Percentiles rank a stretch among this genome's conserved stretches.
phyloP scores from a whole-genome alignment of 2,113 vertebrate species.

The Fulmarus glacialis region DNA sequence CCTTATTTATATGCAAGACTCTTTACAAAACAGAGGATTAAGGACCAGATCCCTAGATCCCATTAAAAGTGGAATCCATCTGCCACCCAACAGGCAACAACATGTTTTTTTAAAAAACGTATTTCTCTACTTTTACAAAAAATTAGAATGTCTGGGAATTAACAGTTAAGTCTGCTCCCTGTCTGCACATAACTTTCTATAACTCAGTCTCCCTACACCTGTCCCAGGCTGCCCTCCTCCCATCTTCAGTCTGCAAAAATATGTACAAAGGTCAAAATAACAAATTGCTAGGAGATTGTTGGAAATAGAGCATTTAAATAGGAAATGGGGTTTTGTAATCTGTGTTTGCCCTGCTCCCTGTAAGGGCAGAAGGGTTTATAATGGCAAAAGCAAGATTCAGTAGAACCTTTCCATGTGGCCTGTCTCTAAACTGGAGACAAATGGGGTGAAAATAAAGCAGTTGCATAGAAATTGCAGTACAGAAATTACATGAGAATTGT shows the following conservation, averaged over 20 bases:
- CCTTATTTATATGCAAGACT: background rate
- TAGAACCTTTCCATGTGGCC: background rate
- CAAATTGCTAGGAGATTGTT: background rate
- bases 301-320: background rate
- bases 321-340: background rate
- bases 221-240: background rate
- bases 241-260: background rate
- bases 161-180: background rate
- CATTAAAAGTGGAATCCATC: background rate
- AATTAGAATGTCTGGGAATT: background rate
- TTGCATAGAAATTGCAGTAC: background rate
- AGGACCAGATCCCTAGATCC: background rate
- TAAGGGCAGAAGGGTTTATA: background rate
- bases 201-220: background rate
- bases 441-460: background rate
- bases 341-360: background rate
- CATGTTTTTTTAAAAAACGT: rapidly evolving
- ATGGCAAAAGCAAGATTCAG: background rate
- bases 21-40: background rate
- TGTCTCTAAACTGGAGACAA: background rate
- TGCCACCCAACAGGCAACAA: background rate
- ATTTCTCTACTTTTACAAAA: background rate
- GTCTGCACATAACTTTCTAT: background rate
- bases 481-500: background rate
- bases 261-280: slow-evolving; percentile 7